These are phyloP conservation scores for Abramis brama DNA, from an alignment of 2,113 vertebrate genomes.

Conservation along the genomic window DNA sequence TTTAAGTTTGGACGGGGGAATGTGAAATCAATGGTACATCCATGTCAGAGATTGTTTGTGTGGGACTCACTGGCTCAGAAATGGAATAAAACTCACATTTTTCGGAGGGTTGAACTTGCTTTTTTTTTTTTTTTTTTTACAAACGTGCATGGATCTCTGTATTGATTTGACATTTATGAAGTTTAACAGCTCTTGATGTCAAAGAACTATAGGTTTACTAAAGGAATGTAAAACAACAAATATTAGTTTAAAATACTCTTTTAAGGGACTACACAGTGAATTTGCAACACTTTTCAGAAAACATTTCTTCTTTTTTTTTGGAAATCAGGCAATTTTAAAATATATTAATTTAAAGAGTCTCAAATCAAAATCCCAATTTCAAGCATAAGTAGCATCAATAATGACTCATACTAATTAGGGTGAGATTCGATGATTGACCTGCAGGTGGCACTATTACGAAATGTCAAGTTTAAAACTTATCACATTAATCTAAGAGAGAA, in stretches of 20 bases:
- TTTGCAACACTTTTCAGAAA: background rate
- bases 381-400: background rate
- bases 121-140: background rate
- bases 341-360: background rate
- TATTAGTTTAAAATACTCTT: background rate
- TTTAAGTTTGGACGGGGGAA: slow-evolving; percentile 77
- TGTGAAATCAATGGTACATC: slow-evolving; percentile 86
- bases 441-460: slow-evolving; percentile 41
- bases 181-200: slow-evolving; percentile 49
- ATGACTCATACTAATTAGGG: background rate
- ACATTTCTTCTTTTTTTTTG: too few species aligned
- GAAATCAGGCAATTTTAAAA: background rate
- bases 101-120: slow-evolving; percentile 37
- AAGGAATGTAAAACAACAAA: background rate
- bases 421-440: background rate
- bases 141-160: slow-evolving; percentile 5
- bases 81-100: slow-evolving; percentile 52
- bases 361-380: background rate
- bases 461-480: background rate
- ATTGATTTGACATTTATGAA: slow-evolving; percentile 58
- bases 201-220: slow-evolving; percentile 69
- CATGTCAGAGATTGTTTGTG: slow-evolving; percentile 78
- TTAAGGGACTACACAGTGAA: background rate
- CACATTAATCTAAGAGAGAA: background rate
- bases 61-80: slow-evolving; percentile 64